Base-by-base conservation (phyloP, 1,140 invertebrate genomes). In the Andricus grossulariae region DNA sequence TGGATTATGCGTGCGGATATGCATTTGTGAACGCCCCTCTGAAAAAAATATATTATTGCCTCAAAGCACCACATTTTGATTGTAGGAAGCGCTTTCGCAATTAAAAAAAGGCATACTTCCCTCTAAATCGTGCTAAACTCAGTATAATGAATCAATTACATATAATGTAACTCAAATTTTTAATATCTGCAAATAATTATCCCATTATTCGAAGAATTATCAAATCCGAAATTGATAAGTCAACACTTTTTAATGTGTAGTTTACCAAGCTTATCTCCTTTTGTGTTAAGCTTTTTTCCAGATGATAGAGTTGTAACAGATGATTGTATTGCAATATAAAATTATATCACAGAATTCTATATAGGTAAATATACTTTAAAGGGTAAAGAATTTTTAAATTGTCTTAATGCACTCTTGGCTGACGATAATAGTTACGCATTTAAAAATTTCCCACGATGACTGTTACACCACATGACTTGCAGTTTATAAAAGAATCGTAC, bases 401-500 rank as follows among this genome's bases (percentile, higher is more conserved):
- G 60, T 39, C 32, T 66, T 45, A 66, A 66, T 66, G 60, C 60
- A 32, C 60, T 25, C 15, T 45, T 66, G 21, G 21, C 16, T 15
- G 60, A 66, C 15, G 25, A 66, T 66, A 45, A 39, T 66, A 66
- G 60, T 32, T 39, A 66, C 60, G 39, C 13, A 32, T 66, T 66
- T 66, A 32, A 32, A 66, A 32, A 66, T 66, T 66, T 66, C 60
- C 60, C 60, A 66, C 60, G 25, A 66, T 66, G 25, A 66, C 39
- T 66, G n/a, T 66, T 66, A 66, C 39, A 39, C 25, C 60, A 39
- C 60, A 66, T n/a, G 19, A 32, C 25, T 5, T 45, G 8, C 39
- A 57, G 13, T 60, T 16, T 13, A 39, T 39, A 32, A 8, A n/a
- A 39, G 60, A 45, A 66, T 66, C 12, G 39, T 12, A 39, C 6